Percentiles rank a stretch among this genome's conserved stretches.
phyloP scores from a whole-genome alignment of 2,113 vertebrate species.

The Patagioenas fasciata region DNA sequence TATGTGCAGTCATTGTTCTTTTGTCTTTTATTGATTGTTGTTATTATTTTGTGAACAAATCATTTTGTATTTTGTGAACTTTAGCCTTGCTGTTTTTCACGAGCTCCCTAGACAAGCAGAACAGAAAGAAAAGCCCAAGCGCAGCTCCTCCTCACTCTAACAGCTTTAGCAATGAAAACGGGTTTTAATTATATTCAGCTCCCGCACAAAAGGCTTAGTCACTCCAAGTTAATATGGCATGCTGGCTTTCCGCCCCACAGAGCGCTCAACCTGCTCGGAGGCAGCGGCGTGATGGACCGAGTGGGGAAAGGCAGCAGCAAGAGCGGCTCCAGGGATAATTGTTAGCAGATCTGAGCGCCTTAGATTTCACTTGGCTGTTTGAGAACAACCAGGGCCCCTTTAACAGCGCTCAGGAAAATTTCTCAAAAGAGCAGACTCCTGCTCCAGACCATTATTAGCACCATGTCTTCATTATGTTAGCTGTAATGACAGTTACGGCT shows the following conservation, averaged over 20 bases:
- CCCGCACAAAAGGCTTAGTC: conserved; percentile 14
- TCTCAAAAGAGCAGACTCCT: background rate
- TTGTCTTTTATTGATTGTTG: background rate
- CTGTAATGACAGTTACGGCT: background rate
- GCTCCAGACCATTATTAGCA: background rate
- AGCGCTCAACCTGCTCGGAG: background rate
- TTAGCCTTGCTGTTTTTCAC: background rate
- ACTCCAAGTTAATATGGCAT: background rate
- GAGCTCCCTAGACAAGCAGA: background rate
- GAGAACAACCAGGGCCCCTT: conserved; percentile 22
- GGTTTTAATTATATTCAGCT: conserved; percentile 12
- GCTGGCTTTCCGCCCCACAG: background rate
- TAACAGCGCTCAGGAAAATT: background rate
- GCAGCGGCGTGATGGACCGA: background rate
- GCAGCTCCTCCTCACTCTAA: background rate
- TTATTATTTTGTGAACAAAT: background rate
- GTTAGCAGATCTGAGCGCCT: background rate
- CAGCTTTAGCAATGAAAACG: background rate
- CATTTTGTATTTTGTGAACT: background rate
- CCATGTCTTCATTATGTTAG: background rate
- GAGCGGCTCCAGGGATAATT: background rate
- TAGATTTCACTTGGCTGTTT: background rate
- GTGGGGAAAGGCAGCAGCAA: background rate
- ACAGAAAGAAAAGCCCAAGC: background rate
- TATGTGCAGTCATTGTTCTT: background rate